A percentile compares a stretch with the other conserved stretches of the same genome.
Conservation (phyloP, 2,113 vertebrate species). For the Notothenia coriiceps region DNA sequence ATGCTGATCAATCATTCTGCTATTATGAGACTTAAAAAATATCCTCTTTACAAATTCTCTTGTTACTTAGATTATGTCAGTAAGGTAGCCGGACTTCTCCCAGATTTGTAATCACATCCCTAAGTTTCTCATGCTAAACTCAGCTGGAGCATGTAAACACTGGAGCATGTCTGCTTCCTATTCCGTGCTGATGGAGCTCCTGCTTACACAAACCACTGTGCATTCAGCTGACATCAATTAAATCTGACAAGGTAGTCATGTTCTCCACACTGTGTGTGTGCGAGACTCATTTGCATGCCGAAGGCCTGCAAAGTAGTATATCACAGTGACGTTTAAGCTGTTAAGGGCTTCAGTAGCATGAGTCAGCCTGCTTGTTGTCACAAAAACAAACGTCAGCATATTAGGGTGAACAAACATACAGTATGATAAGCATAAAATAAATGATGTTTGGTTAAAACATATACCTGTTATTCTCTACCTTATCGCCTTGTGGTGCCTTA, state of each 20-base stretch:
- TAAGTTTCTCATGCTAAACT: not conserved
- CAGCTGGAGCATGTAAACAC: constrained; percentile 1
- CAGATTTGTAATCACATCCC: not conserved
- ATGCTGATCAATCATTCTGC: no score
- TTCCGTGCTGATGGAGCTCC: not conserved
- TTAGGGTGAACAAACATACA: no score
- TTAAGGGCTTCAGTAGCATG: not conserved
- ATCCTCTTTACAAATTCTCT: no score
- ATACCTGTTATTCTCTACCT: not conserved
- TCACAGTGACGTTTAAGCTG: constrained; percentile 12
- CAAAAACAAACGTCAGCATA: not conserved
- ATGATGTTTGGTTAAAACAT: not conserved
- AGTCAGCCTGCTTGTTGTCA: constrained; percentile 2
- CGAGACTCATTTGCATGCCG: not conserved
- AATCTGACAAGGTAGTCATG: constrained; percentile 15
- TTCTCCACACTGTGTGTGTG: not conserved
- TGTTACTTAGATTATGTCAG: no score
- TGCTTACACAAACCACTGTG: not conserved
- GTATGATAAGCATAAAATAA: not conserved
- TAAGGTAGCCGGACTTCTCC: not conserved
- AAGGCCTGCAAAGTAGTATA: constrained; percentile 12
- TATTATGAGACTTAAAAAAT: no score
- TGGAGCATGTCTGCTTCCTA: not conserved
- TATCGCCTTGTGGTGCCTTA: not conserved
- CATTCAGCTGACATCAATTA: constrained; percentile 22